Conservation (phyloP, 2,797 vertebrate genomes). For the Dallia pectoralis region DNA sequence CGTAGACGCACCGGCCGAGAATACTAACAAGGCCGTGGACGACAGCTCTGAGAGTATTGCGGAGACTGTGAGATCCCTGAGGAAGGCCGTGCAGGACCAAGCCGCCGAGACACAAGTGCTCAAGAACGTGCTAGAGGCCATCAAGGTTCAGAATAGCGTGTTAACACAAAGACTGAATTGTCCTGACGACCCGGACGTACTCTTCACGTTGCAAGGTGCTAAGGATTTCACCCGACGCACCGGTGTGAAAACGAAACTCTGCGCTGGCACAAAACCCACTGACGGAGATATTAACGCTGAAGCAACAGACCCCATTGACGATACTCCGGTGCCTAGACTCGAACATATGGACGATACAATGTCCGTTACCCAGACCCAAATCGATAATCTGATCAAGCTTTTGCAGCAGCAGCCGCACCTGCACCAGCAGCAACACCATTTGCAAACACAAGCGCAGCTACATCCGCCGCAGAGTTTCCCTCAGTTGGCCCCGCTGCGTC, state of each 20-base stretch:
- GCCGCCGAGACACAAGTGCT: neutral
- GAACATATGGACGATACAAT: neutral
- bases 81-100: neutral
- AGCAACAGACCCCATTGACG: neutral
- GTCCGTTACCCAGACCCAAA: neutral
- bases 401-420: neutral
- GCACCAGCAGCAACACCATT: neutral
- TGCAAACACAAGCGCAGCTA: neutral
- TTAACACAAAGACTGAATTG: conserved; percentile 8
- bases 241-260: neutral
- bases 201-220: conserved; percentile 7
- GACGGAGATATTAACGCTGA: neutral
- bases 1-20: neutral
- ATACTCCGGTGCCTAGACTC: fast-evolving
- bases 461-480: neutral
- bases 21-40: neutral
- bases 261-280: neutral
- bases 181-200: neutral
- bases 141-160: conserved; percentile 24
- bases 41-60: neutral
- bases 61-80: neutral
- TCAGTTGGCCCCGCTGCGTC: neutral
- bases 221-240: neutral
- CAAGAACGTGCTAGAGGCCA: conserved; percentile 7
- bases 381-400: neutral